Base-by-base conservation (phyloP, 2,888 invertebrate species). In the Drosophila tanythrix region DNA sequence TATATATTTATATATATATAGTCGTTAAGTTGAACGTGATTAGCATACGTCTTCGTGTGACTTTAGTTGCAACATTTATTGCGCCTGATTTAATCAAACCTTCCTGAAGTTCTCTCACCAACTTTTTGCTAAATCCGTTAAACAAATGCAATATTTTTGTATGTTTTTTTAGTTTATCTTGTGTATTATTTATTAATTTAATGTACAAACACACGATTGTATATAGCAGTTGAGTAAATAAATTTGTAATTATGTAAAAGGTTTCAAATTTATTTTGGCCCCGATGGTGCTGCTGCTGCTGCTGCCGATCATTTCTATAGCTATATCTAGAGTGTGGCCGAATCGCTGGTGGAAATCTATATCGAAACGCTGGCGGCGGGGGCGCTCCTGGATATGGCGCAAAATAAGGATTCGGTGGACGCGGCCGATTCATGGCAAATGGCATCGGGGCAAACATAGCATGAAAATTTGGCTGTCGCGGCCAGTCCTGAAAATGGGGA, bases 181-280 rank as follows among this genome's bases (percentile, higher is more conserved):
- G 40, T 79, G 80, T 79, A 70, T 79, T 70, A 80, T 82, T 82
- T 79, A 82, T 79, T 82, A 79, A 73, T 72, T 70, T 61, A 87
- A 83, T 88, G 88, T 84, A 84, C 77, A 81, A 88, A 88, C 85
- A 81, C 76, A 87, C 85, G 77, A 81, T 62, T 87, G 86, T 87
- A 90, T 76, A 87, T 87, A 82, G 83, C 71, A 83, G 82, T 83
- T 83, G 84, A 83, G 78, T 77, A 82, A 79, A 82, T 85, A 84
- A 87, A 86, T 79, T 89, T 86, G 88, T 87, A 90, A 89, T 87
- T 90, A 84, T 89, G 76, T 74, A 72, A 27, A 55, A 55, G 15
- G n/a, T 29, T 56, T 56, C 0, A 21, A 51, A 35, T 43, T 78
- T 61, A 86, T 55, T 80, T 36, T 52, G 83, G 79, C 29, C 3